Conservation (phyloP, 2,888 invertebrate species). For the Andricus quercusramuli region DNA sequence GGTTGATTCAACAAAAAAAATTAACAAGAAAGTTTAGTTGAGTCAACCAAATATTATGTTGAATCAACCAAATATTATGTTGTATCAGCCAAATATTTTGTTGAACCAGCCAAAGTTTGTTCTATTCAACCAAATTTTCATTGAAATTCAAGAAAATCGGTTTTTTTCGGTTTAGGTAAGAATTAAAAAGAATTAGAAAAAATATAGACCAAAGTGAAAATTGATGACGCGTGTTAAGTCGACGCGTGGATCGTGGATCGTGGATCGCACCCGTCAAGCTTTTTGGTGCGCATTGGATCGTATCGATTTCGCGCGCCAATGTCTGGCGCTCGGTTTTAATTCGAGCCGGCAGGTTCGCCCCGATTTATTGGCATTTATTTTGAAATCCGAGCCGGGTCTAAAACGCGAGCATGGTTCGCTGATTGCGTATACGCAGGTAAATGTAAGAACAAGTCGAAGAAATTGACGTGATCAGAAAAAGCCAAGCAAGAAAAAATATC, state of each 20-base stretch:
- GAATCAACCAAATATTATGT: too few species aligned
- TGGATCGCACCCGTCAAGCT: slow-evolving; percentile 47
- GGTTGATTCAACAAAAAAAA: too few species aligned
- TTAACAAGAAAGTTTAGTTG: too few species aligned
- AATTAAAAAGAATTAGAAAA: slow-evolving; percentile 40
- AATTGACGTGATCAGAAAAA: slow-evolving; percentile 27
- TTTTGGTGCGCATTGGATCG: slow-evolving; percentile 51
- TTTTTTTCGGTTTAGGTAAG: slow-evolving; percentile 22
- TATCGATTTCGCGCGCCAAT: slow-evolving; percentile 66
- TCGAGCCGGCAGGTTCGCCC: slow-evolving; percentile 61
- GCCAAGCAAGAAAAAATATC: not conserved
- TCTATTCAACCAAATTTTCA: too few species aligned
- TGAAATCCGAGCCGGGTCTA: slow-evolving; percentile 64
- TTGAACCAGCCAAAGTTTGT: too few species aligned
- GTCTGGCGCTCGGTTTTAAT: slow-evolving; percentile 60
- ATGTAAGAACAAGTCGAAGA: slow-evolving; percentile 23
- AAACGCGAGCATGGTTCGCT: slow-evolving; percentile 46
- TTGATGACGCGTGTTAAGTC: slow-evolving; percentile 50
- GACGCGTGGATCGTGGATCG: slow-evolving; percentile 52
- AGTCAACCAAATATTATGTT: too few species aligned
- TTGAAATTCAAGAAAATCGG: too few species aligned
- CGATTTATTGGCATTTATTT: slow-evolving; percentile 69
- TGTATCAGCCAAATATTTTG: too few species aligned
- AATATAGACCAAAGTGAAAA: slow-evolving; percentile 40
- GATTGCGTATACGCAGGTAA: slow-evolving; percentile 49